Conservation (phyloP, 1,140 invertebrate genomes). For the Telenomus remus region DNA sequence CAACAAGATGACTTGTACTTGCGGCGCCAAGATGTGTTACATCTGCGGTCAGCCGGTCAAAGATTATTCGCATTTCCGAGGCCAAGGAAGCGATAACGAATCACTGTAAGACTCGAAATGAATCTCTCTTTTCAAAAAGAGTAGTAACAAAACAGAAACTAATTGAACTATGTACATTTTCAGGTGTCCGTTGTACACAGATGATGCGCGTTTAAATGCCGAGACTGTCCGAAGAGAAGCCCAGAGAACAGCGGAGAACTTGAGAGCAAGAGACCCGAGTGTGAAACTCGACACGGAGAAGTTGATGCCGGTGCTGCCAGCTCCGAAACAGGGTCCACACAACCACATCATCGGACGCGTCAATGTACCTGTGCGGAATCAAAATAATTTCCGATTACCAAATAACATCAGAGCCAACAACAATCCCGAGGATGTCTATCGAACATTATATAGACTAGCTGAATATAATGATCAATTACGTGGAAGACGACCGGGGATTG, state of each 20-base stretch:
- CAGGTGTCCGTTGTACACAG: conserved; percentile 47
- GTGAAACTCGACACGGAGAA: conserved; percentile 57
- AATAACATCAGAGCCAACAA: neutral
- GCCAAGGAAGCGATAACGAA: conserved; percentile 63
- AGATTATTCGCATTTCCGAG: conserved; percentile 79
- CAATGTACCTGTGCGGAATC: conserved; percentile 16
- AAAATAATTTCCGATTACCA: neutral
- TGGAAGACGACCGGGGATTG: no score
- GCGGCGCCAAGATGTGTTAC: conserved; percentile 83
- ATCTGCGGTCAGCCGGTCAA: conserved; percentile 78
- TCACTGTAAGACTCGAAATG: conserved; percentile 19
- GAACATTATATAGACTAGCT: no score
- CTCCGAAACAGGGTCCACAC: conserved; percentile 54
- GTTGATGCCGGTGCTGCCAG: conserved; percentile 59
- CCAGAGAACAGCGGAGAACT: conserved; percentile 64
- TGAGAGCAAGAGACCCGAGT: conserved; percentile 63
- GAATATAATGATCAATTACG: no score
- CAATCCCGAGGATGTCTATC: neutral
- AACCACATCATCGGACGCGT: conserved; percentile 21
- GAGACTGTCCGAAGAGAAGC: conserved; percentile 71
- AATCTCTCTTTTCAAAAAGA: no score
- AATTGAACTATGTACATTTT: no score
- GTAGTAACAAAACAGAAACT: no score
- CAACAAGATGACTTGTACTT: conserved; percentile 83
- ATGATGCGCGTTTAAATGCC: conserved; percentile 65